These are phyloP conservation scores for Axea sp. DNA, from an alignment of 2,888 invertebrate genomes.

Conservation along the genomic window DNA sequence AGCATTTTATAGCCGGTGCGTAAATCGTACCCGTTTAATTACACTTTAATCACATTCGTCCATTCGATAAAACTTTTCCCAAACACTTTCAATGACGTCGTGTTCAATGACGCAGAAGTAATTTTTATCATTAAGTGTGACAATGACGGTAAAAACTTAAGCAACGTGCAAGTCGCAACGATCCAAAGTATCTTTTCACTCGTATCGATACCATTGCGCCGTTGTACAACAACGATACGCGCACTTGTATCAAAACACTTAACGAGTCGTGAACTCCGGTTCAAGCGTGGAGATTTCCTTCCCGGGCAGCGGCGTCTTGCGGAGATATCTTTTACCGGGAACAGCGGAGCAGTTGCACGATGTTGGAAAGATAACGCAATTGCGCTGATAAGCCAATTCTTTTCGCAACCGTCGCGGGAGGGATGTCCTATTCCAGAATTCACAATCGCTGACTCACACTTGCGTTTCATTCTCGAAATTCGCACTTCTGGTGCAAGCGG, in stretches of 20 bases:
- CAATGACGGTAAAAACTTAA: conserved; percentile 6
- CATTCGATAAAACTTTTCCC: too few species aligned
- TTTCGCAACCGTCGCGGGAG: conserved; percentile 28
- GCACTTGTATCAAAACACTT: conserved; percentile 35
- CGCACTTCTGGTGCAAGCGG: neutral
- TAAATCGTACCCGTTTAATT: too few species aligned
- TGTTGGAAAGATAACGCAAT: conserved; percentile 68
- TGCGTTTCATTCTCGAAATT: neutral
- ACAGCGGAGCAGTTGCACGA: conserved; percentile 69
- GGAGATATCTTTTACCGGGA: conserved; percentile 69
- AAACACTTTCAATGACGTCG: neutral
- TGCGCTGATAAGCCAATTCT: conserved; percentile 61
- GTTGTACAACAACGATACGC: conserved; percentile 14
- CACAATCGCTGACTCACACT: neutral
- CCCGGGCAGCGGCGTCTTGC: conserved; percentile 66
- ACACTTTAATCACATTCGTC: too few species aligned
- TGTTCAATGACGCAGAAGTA: neutral
- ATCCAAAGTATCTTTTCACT: conserved; percentile 33
- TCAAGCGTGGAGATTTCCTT: conserved; percentile 70
- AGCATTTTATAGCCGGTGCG: too few species aligned
- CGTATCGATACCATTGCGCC: conserved; percentile 21
- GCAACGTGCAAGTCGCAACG: conserved; percentile 13
- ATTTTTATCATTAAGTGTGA: conserved; percentile 7
- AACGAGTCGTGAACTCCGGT: conserved; percentile 70
- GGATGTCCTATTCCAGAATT: conserved; percentile 5